These are phyloP conservation scores for Apoda limacodes DNA, from an alignment of 2,888 invertebrate genomes.

Conservation along the genomic window DNA sequence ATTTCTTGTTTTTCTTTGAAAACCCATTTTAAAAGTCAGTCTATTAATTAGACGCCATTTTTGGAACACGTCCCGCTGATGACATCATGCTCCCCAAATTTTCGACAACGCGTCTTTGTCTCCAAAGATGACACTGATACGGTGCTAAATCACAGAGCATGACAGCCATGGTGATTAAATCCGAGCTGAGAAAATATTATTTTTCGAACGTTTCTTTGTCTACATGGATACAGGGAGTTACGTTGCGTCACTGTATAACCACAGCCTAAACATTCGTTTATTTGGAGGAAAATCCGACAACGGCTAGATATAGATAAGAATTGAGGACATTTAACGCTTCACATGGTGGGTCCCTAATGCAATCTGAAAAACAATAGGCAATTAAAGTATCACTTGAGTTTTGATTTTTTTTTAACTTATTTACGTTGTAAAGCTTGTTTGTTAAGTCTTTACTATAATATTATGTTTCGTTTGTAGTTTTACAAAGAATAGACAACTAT, in stretches of 20 bases:
- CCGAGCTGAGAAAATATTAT: slow-evolving; percentile 47
- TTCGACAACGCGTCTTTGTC: slow-evolving; percentile 57
- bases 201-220: slow-evolving; percentile 39
- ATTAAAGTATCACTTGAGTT: too few species aligned
- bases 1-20: slow-evolving; percentile 55
- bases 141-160: slow-evolving; percentile 51
- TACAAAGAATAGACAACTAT: too few species aligned
- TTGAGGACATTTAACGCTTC: too few species aligned
- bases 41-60: slow-evolving; percentile 49
- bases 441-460: too few species aligned
- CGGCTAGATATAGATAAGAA: too few species aligned
- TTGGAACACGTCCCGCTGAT: slow-evolving; percentile 27
- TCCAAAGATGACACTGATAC: slow-evolving; percentile 42
- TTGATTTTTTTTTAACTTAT: too few species aligned
- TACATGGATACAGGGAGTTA: slow-evolving; percentile 7
- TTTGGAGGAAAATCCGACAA: too few species aligned
- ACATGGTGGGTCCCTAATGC: too few species aligned
- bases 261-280: too few species aligned
- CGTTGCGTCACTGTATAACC: slow-evolving; percentile 13
- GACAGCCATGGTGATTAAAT: slow-evolving; percentile 52
- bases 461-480: too few species aligned
- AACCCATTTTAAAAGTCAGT: slow-evolving; percentile 40
- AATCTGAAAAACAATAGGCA: too few species aligned
- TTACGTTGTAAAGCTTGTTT: too few species aligned
- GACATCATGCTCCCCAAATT: slow-evolving; percentile 54